These are phyloP conservation scores for Drosophila seguyi DNA, from an alignment of 1,140 invertebrate species.

Conservation along the genomic window DNA sequence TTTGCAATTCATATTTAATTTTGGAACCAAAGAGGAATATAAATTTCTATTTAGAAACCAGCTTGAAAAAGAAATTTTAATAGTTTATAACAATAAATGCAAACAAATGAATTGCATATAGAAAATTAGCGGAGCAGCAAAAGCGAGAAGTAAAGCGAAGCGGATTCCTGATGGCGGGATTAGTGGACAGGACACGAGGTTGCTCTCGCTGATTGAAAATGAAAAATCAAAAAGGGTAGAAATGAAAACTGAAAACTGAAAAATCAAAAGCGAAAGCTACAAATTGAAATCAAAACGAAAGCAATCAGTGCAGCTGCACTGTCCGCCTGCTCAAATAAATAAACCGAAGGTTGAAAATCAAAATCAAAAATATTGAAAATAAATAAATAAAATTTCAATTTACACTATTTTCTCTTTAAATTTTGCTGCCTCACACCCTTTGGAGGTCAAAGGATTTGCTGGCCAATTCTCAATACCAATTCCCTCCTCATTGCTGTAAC, in stretches of 20 bases:
- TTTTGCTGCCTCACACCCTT: not conserved
- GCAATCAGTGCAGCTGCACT: conserved; percentile 28
- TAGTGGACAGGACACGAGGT: conserved; percentile 4
- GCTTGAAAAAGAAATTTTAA: too few species aligned
- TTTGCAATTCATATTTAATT: not conserved
- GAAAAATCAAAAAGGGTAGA: too few species aligned
- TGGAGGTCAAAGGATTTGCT: not conserved
- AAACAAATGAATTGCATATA: too few species aligned
- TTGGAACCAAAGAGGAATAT: too few species aligned
- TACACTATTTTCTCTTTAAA: conserved; percentile 23
- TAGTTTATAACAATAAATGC: too few species aligned
- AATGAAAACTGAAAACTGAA: too few species aligned
- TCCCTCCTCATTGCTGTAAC: not conserved
- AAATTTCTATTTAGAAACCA: too few species aligned
- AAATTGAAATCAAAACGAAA: conserved; percentile 32
- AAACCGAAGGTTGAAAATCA: conserved; percentile 30
- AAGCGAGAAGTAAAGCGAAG: conserved; percentile 1
- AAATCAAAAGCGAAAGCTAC: conserved; percentile 15
- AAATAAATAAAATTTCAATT: conserved; percentile 52
- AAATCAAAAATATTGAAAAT: conserved; percentile 38
- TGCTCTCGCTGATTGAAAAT: conserved; percentile 10
- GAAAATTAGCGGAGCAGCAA: not conserved
- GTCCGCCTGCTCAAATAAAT: conserved; percentile 34
- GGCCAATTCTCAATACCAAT: not conserved
- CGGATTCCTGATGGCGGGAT: conserved; percentile 4